Evolutionary conservation across 37 sponge, comb jelly and placozoan genomes (phyloP), one percentile per base, ranked within the genome.

Genomic region (Chondrosia reniformis): DNA sequence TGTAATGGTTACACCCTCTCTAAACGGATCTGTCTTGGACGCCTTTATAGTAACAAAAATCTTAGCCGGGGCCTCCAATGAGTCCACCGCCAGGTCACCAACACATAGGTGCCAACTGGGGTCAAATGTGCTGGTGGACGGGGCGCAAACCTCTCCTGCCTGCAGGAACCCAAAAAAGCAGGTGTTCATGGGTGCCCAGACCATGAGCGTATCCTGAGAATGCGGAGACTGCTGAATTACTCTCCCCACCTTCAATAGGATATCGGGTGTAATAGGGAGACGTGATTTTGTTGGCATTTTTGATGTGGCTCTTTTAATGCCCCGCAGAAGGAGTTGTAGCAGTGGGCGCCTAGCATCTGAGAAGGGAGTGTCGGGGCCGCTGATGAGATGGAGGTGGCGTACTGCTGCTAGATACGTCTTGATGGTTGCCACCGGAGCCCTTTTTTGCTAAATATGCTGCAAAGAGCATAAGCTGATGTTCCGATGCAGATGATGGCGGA

Each of bases 111-210:
- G 79, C 19, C 6, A 6, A 9, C 25, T n/a, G 1, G 79, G 49
- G 72, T 74, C 63, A 42, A 30, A 73, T 32, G 25, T 15, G 22
- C 15, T 17, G 12, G n/a, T 33, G 33, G 78, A 71, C 3, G 75
- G 75, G 39, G 41, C 36, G 10, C 55, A 43, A 3, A 78, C 8
- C 31, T 80, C 79, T 30, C 86, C 86, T 10, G 76, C 39, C 13
- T 36, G 46, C 46, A 80, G 46, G 58, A 80, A 80, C 10, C 67
- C 80, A 19, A 80, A 85, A 46, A 67, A 80, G 41, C 81, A 59
- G 43, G 64, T 56, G 52, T 49, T 73, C 5, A 32, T 34, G 27
- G 86, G 76, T 17, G 76, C 86, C 76, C 86, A 85, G 17, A 85
- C 42, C 76, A 80, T 80, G 52, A 22, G 17, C 2, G 30, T 21